A percentile compares a stretch with the other conserved stretches of the same genome.
Conservation (phyloP, 2,113 vertebrate genomes). For the Candoia aspera region DNA sequence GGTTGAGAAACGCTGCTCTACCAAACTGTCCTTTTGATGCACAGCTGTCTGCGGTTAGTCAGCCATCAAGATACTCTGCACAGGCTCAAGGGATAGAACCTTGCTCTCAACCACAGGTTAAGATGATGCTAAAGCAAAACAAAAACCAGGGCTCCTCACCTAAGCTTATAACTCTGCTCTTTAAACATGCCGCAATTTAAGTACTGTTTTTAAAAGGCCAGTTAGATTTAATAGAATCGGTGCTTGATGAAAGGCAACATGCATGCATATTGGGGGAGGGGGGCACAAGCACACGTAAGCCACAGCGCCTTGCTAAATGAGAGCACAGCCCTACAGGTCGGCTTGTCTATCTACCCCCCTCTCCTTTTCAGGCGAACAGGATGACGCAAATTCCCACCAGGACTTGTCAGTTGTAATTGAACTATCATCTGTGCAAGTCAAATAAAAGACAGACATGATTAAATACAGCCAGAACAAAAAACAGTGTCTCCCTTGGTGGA, state of each 20-base stretch:
- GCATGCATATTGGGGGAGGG: background rate
- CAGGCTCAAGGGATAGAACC: background rate
- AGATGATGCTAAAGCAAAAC: background rate
- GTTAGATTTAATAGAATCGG: background rate
- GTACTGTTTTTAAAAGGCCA: background rate
- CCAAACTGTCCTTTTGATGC: background rate
- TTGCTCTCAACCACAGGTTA: background rate
- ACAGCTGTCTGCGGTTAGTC: background rate
- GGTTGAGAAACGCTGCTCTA: background rate
- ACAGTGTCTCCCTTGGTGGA: background rate
- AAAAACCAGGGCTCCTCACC: background rate
- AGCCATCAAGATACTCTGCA: background rate
- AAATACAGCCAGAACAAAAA: background rate
- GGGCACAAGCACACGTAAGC: background rate
- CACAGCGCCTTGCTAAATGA: too few species aligned
- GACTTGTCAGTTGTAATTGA: background rate
- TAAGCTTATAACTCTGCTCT: background rate
- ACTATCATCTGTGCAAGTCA: conserved; percentile 3
- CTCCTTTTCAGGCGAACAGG: background rate
- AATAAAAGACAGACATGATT: background rate
- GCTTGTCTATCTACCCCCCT: too few species aligned
- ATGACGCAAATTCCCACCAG: background rate
- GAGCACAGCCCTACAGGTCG: too few species aligned
- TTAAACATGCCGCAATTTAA: background rate
- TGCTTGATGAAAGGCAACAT: background rate